Evolutionary conservation across 2,797 vertebrate genomes (phyloP), one percentile per base, ranked within the genome.

Genomic region (Toxotes lorentzi): DNA sequence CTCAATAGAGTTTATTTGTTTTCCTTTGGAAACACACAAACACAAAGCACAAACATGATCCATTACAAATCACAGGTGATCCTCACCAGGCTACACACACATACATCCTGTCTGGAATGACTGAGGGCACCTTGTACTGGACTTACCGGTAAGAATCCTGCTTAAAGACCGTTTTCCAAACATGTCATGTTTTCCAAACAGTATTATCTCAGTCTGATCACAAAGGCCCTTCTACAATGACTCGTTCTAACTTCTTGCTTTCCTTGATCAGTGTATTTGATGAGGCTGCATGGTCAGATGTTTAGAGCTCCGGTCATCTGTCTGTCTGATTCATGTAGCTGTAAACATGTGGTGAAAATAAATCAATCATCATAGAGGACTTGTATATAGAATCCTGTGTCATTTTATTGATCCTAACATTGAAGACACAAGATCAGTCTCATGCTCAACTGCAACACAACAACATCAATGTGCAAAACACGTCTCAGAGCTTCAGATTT

Each of bases 371-470:
- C 48, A 54, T 1, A 32, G 7, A 56, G 1, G 7, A 58, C 4
- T 19, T 65, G 32, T n/a, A 53, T 23, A 27, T 17, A 21, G 24
- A 59, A 41, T 11, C 1, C 24, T 14, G 10, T 30, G n/a, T 63
- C 9, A 7, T 51, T 78, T 72, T 32, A 79, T 63, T 79, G 1
- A 57, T 57, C 23, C 21, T 11, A 67, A 58, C 50, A 63, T 62
- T 81, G 58, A 72, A 7, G 27, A 82, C 38, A n/a, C 32, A 60
- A 17, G 16, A 43, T n/a, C 40, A 64, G 14, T 23, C 30, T 62
- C 32, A 50, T 48, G 14, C 43, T 53, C 40, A 50, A 30, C 30
- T 63, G 38, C 38, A 74, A n/a, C 41, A 76, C 41, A 66, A 41
- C 11, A 41, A 14, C 40, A 41, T 41, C 40, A 14, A 4, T 23